Percentiles rank a stretch among this genome's conserved stretches.
phyloP scores from a whole-genome alignment of 2,797 vertebrate genomes.

The Ptychobarbus kaznakovi region DNA sequence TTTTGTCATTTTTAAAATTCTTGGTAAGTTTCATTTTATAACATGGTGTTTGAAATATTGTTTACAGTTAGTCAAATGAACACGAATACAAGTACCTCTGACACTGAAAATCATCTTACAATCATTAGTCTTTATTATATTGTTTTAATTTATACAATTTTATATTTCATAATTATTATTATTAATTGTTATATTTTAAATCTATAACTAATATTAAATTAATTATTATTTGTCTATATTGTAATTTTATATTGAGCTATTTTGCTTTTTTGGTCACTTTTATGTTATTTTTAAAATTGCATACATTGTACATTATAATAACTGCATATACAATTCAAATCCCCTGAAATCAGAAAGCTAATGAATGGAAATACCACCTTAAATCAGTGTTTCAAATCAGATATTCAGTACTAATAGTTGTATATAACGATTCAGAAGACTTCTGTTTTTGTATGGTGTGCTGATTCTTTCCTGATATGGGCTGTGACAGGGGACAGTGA shows the following conservation, averaged over 20 bases:
- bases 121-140: neutral
- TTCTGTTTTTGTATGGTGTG: neutral
- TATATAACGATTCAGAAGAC: neutral
- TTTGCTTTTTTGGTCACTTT: neutral
- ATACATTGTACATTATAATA: neutral
- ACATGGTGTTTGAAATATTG: neutral
- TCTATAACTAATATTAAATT: neutral
- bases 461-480: slow-evolving; percentile 8
- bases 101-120: neutral
- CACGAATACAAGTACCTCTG: neutral
- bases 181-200: neutral
- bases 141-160: neutral
- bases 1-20: neutral
- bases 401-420: slow-evolving; percentile 12
- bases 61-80: slow-evolving; percentile 15
- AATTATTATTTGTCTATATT: neutral
- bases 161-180: neutral
- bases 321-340: neutral
- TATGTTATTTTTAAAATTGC: neutral
- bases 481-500: slow-evolving; percentile 83
- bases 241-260: neutral
- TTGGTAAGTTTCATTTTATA: neutral
- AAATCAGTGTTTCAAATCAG: neutral
- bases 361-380: neutral
- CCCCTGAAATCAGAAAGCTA: slow-evolving; percentile 15